Evolutionary conservation across 2,888 invertebrate species (phyloP), one percentile per base, ranked within the genome.

Genomic region (Cryptocheilus praepositus): DNA sequence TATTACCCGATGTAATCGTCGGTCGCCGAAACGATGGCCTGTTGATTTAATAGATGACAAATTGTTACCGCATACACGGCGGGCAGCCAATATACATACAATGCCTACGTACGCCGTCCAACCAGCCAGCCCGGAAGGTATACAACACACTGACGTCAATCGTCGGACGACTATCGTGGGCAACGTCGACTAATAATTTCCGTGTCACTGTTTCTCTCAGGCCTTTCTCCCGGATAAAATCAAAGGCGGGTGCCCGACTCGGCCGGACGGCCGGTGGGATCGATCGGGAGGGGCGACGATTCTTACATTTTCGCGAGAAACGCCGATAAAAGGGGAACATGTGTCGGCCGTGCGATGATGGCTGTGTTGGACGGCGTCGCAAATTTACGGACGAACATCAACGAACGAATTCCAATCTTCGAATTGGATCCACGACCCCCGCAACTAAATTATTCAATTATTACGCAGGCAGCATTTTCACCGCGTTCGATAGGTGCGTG

Each of bases 201-300:
- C 44, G 53, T 18, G 61, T 52, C 53, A 56, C 28, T 19, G 51
- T 18, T 46, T 62, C 56, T 56, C 49, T 49, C 58, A 49, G 22
- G n/a, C 49, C 58, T 59, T 25, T 59, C 58, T 44, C 44, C 21
- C 44, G 57, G 0, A 57, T 43, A 57, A 56, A 25, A 56, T 36
- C 56, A 25, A 56, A 44, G 19, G 8, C 18, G 16, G 25, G 11
- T 8, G 21, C 53, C 11, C 53, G 53, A 53, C 22, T 36, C 36
- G 13, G 36, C 36, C 36, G 36, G 25, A 3, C 25, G 5, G 25
- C 25, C 5, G 25, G 3, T 36, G 11, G 36, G 36, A 5, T 36
- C 36, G 36, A 36, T 36, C 36, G 36, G 36, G 11, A 36, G 36
- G 36, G 11, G 36, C 7, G 11, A 36, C 36, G 36, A 36, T 36